Evolutionary conservation across 2,888 invertebrate species (phyloP).

Genomic region (Dynastes tityus): DNA sequence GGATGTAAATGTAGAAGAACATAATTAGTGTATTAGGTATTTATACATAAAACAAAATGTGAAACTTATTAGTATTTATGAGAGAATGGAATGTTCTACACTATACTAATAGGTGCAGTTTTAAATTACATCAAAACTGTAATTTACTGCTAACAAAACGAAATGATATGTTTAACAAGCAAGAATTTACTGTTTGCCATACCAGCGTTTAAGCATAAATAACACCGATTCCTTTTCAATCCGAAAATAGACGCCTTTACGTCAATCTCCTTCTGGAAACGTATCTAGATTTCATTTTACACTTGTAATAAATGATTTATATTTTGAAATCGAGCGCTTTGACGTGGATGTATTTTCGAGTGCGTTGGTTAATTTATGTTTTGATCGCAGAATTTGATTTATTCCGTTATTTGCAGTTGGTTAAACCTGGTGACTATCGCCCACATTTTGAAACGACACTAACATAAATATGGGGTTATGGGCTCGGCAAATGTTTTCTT

Average conservation of each 20-base stretch:
- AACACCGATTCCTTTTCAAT: constrained; percentile 8
- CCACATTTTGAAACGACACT: neutral
- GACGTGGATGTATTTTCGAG: neutral
- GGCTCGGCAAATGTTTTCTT: too few relatives aligned
- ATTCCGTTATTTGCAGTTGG: constrained; percentile 1
- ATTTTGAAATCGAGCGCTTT: constrained; percentile 3
- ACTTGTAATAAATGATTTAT: constrained; percentile 38
- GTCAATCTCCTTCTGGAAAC: constrained; percentile 28
- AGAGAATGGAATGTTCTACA: too few relatives aligned
- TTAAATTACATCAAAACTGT: neutral
- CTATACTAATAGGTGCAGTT: neutral
- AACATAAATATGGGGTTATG: neutral
- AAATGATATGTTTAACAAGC: neutral
- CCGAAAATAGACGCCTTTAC: constrained; percentile 28
- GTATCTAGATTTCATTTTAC: constrained; percentile 31
- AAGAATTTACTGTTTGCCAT: neutral
- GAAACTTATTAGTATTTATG: too few relatives aligned
- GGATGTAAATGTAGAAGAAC: too few relatives aligned
- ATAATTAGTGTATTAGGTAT: too few relatives aligned
- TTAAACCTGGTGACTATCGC: neutral
- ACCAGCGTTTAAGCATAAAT: constrained; percentile 7
- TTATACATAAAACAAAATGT: too few relatives aligned
- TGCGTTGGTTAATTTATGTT: neutral
- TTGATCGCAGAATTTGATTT: constrained; percentile 5
- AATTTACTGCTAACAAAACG: neutral